phyloP scores from a whole-genome alignment of 2,797 vertebrate genomes.

The Melopsittacus undulatus region DNA sequence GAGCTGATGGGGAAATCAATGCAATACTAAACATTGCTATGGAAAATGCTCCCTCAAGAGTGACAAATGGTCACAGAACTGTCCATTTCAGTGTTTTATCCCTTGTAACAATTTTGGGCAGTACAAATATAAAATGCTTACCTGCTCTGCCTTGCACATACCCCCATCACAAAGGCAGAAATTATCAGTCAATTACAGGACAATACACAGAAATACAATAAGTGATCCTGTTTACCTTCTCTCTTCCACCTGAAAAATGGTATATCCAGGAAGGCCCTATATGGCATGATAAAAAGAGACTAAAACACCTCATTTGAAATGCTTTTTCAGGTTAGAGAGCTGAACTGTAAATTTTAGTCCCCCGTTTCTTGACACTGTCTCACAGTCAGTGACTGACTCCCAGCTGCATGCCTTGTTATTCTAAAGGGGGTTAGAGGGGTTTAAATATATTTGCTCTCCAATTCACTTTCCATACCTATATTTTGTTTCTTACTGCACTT shows the following conservation, averaged over 20 bases:
- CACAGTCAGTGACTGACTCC: background rate
- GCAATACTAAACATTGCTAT: background rate
- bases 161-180: background rate
- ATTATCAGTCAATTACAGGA: background rate
- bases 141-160: background rate
- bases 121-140: background rate
- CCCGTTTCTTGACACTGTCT: background rate
- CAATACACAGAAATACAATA: background rate
- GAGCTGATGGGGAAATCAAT: background rate
- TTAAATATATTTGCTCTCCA: background rate
- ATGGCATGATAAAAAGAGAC: background rate
- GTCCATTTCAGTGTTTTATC: background rate
- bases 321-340: background rate
- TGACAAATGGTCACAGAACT: background rate
- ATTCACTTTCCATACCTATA: background rate
- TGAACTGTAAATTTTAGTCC: background rate
- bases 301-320: background rate
- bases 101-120: background rate
- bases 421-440: background rate
- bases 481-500: slow-evolving; percentile 9
- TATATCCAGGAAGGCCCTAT: background rate
- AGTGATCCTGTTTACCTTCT: background rate
- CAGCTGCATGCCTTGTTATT: background rate
- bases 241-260: background rate
- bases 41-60: background rate